Conservation (phyloP, 2,888 invertebrate species). For the Drosophila buzzatii region DNA sequence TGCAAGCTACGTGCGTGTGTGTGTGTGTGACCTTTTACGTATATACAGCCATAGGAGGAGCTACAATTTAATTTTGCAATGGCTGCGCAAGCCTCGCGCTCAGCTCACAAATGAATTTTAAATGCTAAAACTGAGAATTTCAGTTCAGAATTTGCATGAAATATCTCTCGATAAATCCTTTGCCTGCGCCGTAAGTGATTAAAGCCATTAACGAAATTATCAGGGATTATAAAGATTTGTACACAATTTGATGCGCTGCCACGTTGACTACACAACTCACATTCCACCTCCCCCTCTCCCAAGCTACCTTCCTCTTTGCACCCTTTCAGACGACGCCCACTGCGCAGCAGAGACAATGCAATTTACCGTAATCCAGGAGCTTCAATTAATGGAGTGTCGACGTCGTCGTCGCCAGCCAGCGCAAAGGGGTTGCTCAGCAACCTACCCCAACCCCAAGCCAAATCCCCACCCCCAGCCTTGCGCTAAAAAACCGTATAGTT, state of each 20-base stretch:
- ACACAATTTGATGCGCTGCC: slow-evolving; percentile 69
- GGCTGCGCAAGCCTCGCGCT: slow-evolving; percentile 51
- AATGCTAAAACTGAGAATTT: slow-evolving; percentile 26
- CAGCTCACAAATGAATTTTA: slow-evolving; percentile 50
- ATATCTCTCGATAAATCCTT: slow-evolving; percentile 20
- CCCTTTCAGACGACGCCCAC: slow-evolving; percentile 56
- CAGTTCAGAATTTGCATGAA: not conserved
- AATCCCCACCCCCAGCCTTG: not conserved
- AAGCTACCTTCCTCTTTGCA: not conserved
- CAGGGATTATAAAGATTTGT: slow-evolving; percentile 84
- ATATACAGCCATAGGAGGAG: slow-evolving; percentile 65
- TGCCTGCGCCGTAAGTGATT: slow-evolving; percentile 80
- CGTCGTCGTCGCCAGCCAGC: slow-evolving; percentile 34
- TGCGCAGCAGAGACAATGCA: slow-evolving; percentile 81
- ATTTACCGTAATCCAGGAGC: slow-evolving; percentile 83
- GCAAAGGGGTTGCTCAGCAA: slow-evolving; percentile 57
- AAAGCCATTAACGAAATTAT: slow-evolving; percentile 85
- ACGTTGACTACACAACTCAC: slow-evolving; percentile 28
- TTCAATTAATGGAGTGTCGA: slow-evolving; percentile 84
- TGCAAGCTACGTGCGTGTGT: slow-evolving; percentile 5
- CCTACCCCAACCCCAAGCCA: slow-evolving; percentile 32
- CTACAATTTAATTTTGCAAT: slow-evolving; percentile 61
- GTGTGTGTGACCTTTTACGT: slow-evolving; percentile 60
- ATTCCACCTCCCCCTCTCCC: not conserved
- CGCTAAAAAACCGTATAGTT: slow-evolving; percentile 48